Base-by-base conservation (phyloP, 2,113 vertebrate species). In the Clupea harengus region DNA sequence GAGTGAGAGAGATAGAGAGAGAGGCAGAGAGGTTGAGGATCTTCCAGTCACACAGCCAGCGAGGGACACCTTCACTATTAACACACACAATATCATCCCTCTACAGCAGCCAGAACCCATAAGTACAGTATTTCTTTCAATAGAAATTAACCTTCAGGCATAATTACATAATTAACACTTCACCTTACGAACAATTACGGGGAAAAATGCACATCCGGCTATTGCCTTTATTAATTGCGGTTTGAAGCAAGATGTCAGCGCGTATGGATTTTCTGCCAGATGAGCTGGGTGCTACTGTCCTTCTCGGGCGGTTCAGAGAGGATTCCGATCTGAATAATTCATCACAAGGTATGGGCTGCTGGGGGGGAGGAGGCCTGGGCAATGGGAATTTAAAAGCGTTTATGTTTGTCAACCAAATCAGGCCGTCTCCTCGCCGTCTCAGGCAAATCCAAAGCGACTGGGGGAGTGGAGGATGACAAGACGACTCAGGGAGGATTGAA, bases 231-330 rank as follows among this genome's bases (percentile, higher is more conserved):
- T 94, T 95, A 95, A 96, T 95, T 95, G 94, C 91, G 85, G 91
- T 92, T 93, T 93, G 91, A 95, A 94, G 93, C 88, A 91, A 95
- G 92, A 94, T 89, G 92, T 95, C 94, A 94, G 88, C 86, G 89
- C 20, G 82, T 95, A 96, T 95, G 91, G 95, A 95, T 96, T 96
- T 95, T 93, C 93, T 96, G 94, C 94, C 94, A 92, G 87, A 82
- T 87, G 90, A 92, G 91, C 92, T 88, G 86, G 92, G 92, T 91
- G 90, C 89, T 90, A 88, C 91, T 95, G 94, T 95, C 94, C 93
- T 90, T 94, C 89, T 90, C 84, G 90, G 90, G 81, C 88, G 84
- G 88, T 92, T 87, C 87, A 50, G 83, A 91, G 91, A 88, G 86
- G 91, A 89, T 89, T 80, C 50, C 72, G 91, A 93, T 92, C 93